Base-by-base conservation (phyloP, 2,113 vertebrate genomes). In the Syngnathus floridae region DNA sequence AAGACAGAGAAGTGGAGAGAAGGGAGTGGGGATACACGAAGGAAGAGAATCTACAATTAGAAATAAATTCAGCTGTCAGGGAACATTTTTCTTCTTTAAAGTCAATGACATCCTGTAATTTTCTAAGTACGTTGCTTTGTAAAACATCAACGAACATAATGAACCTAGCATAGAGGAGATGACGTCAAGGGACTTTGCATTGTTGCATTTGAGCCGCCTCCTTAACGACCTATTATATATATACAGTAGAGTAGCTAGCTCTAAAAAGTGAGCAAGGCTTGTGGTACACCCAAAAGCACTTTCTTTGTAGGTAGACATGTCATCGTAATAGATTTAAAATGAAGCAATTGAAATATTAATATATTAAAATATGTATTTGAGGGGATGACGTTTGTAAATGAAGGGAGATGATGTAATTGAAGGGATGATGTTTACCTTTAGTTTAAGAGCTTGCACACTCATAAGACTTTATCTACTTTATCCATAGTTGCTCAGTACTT, bases 71-170 rank as follows among this genome's bases (percentile, higher is more conserved):
- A 52, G 49, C n/a, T 66, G 60, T 72, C 45, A 78, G 67, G 69
- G 70, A 62, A 3, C 26, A 63, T 56, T 19, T 69, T 7, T 19
- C 26, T 55, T 62, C 71, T 57, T 74, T 35, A 54, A 49, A 69
- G 71, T 73, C 57, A 60, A 56, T 54, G 45, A 37, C 59, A 67
- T 54, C 57, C 48, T 13, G 26, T 36, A 52, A 65, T 67, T 54
- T 46, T 65, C 52, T 17, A 49, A 63, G 73, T 38, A 54, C 71
- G 26, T 41, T 62, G 40, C 54, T 78, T 62, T 72, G 59, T 22
- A 71, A 67, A 66, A 64, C 67, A 61, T 73, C 66, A 70, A 55
- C 46, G 71, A 77, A 69, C 62, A 81, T 64, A 73, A 73, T 70
- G 62, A 64, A 72, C 65, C 13, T 54, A 72, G 72, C 37, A 70